Percentiles rank a stretch among this genome's conserved stretches.
Evolutionary conservation across 2,888 invertebrate genomes (phyloP).

Genomic region (Agrilus cyanescens): DNA sequence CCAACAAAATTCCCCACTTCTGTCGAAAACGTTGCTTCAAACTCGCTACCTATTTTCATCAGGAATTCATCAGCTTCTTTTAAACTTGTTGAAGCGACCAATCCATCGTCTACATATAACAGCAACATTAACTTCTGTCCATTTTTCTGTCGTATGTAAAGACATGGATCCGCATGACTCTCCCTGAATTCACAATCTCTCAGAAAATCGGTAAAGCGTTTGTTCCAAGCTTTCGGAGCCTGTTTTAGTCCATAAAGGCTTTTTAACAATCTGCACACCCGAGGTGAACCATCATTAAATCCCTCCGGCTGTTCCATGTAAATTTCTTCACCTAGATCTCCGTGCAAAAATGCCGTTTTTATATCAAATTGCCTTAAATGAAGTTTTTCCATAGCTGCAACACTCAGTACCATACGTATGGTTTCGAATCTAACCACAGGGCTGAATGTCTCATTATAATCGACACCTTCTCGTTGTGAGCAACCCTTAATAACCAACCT

Average conservation of each 20-base stretch:
- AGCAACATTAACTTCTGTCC: conserved; percentile 14
- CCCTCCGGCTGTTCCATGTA: conserved; percentile 16
- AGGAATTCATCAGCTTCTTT: conserved; percentile 12
- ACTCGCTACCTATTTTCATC: too few relatives aligned
- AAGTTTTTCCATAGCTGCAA: conserved; percentile 20
- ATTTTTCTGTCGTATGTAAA: conserved; percentile 14
- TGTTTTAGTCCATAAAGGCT: too few relatives aligned
- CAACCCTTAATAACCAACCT: conserved; percentile 23
- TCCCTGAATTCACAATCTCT: conserved; percentile 6
- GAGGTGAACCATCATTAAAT: conserved; percentile 6
- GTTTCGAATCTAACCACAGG: conserved; percentile 20
- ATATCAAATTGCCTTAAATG: conserved; percentile 21
- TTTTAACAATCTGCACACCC: conserved; percentile 14
- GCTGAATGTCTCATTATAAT: conserved; percentile 22
- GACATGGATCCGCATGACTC: conserved; percentile 19
- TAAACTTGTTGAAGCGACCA: conserved; percentile 13
- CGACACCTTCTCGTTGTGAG: conserved; percentile 17
- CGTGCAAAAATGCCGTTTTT: conserved; percentile 18
- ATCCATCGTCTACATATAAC: conserved; percentile 23
- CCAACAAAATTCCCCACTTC: too few relatives aligned
- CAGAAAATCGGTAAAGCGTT: conserved; percentile 19
- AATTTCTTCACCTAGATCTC: conserved; percentile 12
- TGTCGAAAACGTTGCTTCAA: too few relatives aligned
- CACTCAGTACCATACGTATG: conserved; percentile 17
- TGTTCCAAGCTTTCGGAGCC: conserved; percentile 24